Conservation (phyloP, 2,888 invertebrate genomes). For the Ctenicera cuprea region DNA sequence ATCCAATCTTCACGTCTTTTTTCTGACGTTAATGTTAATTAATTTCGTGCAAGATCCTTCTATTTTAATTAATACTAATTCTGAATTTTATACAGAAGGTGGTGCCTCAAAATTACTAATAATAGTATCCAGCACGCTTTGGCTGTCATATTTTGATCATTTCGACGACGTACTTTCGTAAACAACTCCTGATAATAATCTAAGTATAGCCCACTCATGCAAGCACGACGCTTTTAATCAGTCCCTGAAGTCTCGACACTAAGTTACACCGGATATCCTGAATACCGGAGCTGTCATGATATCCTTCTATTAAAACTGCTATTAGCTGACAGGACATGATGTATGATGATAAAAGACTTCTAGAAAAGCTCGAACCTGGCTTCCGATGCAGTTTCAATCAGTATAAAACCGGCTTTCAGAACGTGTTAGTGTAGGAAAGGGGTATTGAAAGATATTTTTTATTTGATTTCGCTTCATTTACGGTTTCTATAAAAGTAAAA, state of each 20-base stretch:
- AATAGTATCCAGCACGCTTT: no score
- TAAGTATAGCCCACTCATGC: not conserved
- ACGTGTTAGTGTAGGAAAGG: constrained; percentile 26
- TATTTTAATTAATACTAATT: constrained; percentile 1
- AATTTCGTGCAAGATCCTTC: not conserved
- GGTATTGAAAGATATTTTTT: constrained; percentile 22
- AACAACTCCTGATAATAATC: not conserved
- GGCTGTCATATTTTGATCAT: no score
- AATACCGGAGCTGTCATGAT: constrained; percentile 62
- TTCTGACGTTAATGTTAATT: not conserved
- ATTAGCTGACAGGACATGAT: constrained; percentile 65
- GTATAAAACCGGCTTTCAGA: constrained; percentile 42
- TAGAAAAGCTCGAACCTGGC: constrained; percentile 46
- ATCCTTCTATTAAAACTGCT: constrained; percentile 59
- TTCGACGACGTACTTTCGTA: not conserved
- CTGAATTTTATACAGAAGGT: no score
- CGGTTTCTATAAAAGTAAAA: constrained; percentile 1
- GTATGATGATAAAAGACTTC: constrained; percentile 66
- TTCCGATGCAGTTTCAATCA: constrained; percentile 47
- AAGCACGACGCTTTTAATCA: constrained; percentile 35
- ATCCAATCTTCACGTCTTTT: no score
- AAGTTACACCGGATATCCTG: constrained; percentile 50
- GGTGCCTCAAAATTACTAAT: no score
- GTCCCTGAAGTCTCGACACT: constrained; percentile 31
- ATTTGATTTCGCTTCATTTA: constrained; percentile 29